These are phyloP conservation scores for Synanthedon myopaeformis DNA, from an alignment of 2,888 invertebrate species.

Conservation along the genomic window DNA sequence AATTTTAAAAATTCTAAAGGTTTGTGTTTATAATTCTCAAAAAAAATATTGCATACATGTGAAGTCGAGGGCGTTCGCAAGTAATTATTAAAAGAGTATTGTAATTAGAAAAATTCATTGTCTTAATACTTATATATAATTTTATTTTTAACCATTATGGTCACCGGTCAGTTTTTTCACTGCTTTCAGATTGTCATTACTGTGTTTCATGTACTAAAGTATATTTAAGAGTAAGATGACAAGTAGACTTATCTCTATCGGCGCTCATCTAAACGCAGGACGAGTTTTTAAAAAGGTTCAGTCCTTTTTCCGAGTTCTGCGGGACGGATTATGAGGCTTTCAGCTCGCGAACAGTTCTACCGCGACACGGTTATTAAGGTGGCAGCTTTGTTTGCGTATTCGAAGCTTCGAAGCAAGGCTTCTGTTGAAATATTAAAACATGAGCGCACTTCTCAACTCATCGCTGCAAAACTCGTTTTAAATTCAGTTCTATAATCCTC, in stretches of 20 bases:
- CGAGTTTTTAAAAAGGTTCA: conserved; percentile 45
- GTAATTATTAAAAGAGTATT: no score
- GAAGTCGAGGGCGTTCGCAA: no score
- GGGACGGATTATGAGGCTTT: conserved; percentile 56
- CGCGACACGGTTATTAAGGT: conserved; percentile 56
- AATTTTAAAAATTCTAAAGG: no score
- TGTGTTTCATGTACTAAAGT: conserved; percentile 32
- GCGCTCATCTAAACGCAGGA: conserved; percentile 46
- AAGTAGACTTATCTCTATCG: conserved; percentile 49
- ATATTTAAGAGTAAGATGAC: conserved; percentile 43
- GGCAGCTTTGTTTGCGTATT: conserved; percentile 55
- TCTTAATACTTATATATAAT: no score
- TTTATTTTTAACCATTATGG: no score
- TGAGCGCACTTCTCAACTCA: conserved; percentile 31
- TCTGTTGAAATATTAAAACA: conserved; percentile 59
- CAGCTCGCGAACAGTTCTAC: conserved; percentile 32
- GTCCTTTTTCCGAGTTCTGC: conserved; percentile 29
- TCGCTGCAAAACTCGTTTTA: conserved; percentile 20
- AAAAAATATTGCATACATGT: no score
- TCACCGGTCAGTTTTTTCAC: neutral
- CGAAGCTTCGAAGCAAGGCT: conserved; percentile 45
- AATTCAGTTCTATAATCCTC: conserved; percentile 8
- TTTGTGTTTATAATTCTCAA: no score
- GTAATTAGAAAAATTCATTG: no score
- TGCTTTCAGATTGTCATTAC: neutral